Evolutionary conservation across 2,113 vertebrate genomes (phyloP), one percentile per base, ranked within the genome.

Genomic region (Setophaga petechia): DNA sequence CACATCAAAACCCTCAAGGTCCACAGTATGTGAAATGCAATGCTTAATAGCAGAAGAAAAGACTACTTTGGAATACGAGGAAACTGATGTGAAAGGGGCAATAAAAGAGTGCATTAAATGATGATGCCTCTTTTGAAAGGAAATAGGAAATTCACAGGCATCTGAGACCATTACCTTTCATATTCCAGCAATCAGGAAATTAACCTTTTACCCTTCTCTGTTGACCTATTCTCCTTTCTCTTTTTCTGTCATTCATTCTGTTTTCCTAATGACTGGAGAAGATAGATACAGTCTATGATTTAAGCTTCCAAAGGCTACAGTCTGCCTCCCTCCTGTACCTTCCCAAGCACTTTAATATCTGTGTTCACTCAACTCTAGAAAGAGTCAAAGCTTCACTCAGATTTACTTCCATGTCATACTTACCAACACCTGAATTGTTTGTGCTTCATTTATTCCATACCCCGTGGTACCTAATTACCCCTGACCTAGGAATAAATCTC

Each of bases 161-260:
- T 93, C 86, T 93, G 77, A 58, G 90, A 51, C 89, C 93, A 92
- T 96, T 96, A 87, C 66, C 66, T 96, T 96, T 96, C 93, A 92
- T 96, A 96, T 95, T 69, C 73, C 73, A 80, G 77, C 73, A 82
- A 91, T 93, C 69, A 81, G 89, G 86, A 92, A 95, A 90, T 96
- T 95, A 95, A 92, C 95, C 95, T 95, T 92, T 95, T 84, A 84
- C 86, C 88, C 37, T 94, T 92, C 68, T 65, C 61, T 72, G 57
- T 84, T 95, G 90, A 94, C 90, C 93, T 90, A 6, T 51, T 93
- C 85, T 96, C 87, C 80, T 87, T 93, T 92, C 80, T 93, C 93
- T 92, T 93, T 89, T 95, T 92, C 92, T 93, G 73, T 76, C 54
- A 75, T 75, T 95, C 83, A 78, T 95, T 84, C 54, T 84, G 84